Conservation (phyloP, 1,140 invertebrate species). For the Leptestheria dahalacensis region DNA sequence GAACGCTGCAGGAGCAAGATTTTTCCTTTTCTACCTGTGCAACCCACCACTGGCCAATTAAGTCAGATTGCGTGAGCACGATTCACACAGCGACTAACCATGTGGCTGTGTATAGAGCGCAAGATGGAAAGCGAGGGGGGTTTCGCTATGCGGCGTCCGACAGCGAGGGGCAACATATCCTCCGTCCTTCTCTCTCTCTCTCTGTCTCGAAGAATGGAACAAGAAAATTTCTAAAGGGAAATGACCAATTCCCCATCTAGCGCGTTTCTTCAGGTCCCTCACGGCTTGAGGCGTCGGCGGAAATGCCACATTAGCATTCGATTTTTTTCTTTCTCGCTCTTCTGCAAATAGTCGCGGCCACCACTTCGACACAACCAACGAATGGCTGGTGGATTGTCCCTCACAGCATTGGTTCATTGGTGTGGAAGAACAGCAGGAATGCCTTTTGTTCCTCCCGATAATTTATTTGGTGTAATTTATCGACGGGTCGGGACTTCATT, state of each 20-base stretch:
- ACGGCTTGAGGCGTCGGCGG: conserved; percentile 1
- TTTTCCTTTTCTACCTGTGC: too few species aligned
- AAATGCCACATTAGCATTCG: conserved; percentile 16
- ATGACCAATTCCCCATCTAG: neutral
- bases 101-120: neutral
- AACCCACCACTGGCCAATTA: too few species aligned
- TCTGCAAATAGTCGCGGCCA: neutral
- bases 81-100: too few species aligned
- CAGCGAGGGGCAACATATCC: too few species aligned
- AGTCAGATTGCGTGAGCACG: too few species aligned
- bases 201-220: too few species aligned
- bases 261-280: neutral
- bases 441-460: neutral
- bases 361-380: neutral
- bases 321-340: neutral
- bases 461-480: neutral
- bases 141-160: too few species aligned
- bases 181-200: too few species aligned
- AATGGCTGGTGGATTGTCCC: neutral
- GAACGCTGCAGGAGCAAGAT: too few species aligned
- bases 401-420: neutral
- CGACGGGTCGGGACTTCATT: too few species aligned
- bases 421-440: neutral
- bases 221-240: neutral
- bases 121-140: neutral